Base-by-base conservation (phyloP, 2,113 vertebrate genomes). In the Casuarius casuarius region DNA sequence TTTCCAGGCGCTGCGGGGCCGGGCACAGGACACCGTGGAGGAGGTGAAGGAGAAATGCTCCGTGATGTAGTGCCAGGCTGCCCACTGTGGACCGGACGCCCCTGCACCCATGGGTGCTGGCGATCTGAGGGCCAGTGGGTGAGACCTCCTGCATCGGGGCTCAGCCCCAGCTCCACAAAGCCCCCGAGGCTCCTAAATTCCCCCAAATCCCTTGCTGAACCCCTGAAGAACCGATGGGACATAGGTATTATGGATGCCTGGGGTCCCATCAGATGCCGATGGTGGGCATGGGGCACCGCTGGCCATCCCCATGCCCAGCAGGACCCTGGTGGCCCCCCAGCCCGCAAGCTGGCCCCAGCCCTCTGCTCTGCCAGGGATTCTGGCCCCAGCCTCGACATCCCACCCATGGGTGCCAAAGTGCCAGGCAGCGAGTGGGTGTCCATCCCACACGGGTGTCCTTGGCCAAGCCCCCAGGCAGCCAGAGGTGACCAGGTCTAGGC, bases 1-100 rank as follows among this genome's bases (percentile, higher is more conserved):
- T 5, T 91, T 98, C 81, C 95, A 94, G 5, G 91, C 80, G 1
- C 95, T 98, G 74, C 98, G 97, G 78, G 96, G 85, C 65, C 96
- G 97, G 4, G 97, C 98, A 0, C 97, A 98, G 94, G 94, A 86
- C 49, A 84, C 97, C 1, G 15, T 81, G 66, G 94, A 51, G 0
- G 96, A 93, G 46, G 94, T 84, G 48, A 97, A 95, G 91, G 97
- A 97, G 38, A 98, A 95, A 56, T 97, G 97, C 10, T 9, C 26
- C 25, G 52, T 98, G 70, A 97, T 97, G 97, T 98, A 95, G 95
- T 15, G 1, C 1, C 7, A 19, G 46, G 2, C 62, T 44, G 61
- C 68, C 40, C 4, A 0, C 19, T 74, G 29, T 23, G 51, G 29
- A 59, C 29, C 17, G 19, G 56, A 59, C 9, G 18, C 46, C 46